phyloP scores from a whole-genome alignment of 2,797 vertebrate species.

The Lagodon rhomboides region DNA sequence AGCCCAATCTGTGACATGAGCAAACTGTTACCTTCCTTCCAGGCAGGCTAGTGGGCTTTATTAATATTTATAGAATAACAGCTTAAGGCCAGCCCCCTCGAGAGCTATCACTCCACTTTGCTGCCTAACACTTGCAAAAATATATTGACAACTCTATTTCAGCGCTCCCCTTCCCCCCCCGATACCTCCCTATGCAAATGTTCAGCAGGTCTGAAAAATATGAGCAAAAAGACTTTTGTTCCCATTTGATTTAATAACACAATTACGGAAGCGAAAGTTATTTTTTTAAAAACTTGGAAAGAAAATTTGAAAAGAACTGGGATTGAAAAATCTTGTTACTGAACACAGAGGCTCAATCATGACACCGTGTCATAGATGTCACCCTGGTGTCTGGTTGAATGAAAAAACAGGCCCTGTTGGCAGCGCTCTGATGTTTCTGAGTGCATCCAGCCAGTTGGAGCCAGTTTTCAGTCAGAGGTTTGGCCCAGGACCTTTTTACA shows the following conservation, averaged over 20 bases:
- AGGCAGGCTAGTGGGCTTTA: slow-evolving; percentile 83
- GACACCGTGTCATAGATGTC: slow-evolving; percentile 56
- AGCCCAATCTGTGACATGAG: slow-evolving; percentile 77
- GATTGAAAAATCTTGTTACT: slow-evolving; percentile 19
- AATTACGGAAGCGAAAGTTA: slow-evolving; percentile 27
- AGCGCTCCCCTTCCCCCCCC: slow-evolving; percentile 54
- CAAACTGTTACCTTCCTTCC: slow-evolving; percentile 85
- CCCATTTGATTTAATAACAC: slow-evolving; percentile 45
- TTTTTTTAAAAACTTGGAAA: slow-evolving; percentile 34
- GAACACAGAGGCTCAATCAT: slow-evolving; percentile 28
- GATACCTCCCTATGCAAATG: slow-evolving; percentile 47
- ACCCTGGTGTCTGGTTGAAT: slow-evolving; percentile 30
- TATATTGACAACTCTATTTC: slow-evolving; percentile 86
- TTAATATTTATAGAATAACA: slow-evolving; percentile 88
- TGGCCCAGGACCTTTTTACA: slow-evolving; percentile 15
- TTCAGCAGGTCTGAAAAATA: slow-evolving; percentile 55
- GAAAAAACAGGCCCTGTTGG: slow-evolving; percentile 22
- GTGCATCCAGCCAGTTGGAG: slow-evolving; percentile 38
- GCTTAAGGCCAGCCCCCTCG: slow-evolving; percentile 86
- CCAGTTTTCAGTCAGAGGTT: slow-evolving; percentile 42
- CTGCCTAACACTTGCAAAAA: slow-evolving; percentile 84
- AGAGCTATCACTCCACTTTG: slow-evolving; percentile 82
- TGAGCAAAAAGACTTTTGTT: slow-evolving; percentile 39
- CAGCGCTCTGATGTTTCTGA: slow-evolving; percentile 33
- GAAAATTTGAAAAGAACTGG: slow-evolving; percentile 3